Percentiles rank a stretch among this genome's conserved stretches.
phyloP scores from a whole-genome alignment of 1,140 invertebrate genomes.

The Trinorchestia longiramus region DNA sequence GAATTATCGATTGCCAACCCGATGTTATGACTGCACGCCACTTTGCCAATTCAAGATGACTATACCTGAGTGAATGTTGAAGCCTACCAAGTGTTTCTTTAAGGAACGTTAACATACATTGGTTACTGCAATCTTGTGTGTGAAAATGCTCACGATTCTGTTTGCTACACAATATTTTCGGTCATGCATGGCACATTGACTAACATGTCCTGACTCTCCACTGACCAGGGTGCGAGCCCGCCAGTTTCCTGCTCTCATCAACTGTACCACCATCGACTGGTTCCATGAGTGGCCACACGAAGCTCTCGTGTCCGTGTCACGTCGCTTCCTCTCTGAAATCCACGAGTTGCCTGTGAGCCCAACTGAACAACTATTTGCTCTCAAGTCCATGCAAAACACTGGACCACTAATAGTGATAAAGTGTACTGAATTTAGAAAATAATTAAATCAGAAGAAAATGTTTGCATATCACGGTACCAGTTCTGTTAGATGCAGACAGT shows the following conservation, averaged over 20 bases:
- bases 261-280: conserved; percentile 96
- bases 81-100: no score
- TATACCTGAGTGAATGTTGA: no score
- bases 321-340: conserved; percentile 87
- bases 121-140: not conserved
- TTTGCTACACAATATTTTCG: not conserved
- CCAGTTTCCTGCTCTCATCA: conserved; percentile 95
- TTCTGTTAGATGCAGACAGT: no score
- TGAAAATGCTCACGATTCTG: not conserved
- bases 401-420: not conserved
- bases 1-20: no score
- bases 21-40: no score
- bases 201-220: not conserved
- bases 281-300: conserved; percentile 99
- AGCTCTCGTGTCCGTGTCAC: conserved; percentile 91
- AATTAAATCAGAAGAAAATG: no score
- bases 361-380: not conserved
- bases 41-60: no score
- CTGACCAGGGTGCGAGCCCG: conserved; percentile 89
- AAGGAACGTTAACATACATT: no score
- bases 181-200: not conserved
- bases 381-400: not conserved
- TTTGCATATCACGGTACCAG: no score
- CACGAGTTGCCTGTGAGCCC: conserved; percentile 80
- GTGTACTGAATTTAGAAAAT: not conserved